phyloP scores from a whole-genome alignment of 2,888 invertebrate genomes.

The Apotomis betuletana region DNA sequence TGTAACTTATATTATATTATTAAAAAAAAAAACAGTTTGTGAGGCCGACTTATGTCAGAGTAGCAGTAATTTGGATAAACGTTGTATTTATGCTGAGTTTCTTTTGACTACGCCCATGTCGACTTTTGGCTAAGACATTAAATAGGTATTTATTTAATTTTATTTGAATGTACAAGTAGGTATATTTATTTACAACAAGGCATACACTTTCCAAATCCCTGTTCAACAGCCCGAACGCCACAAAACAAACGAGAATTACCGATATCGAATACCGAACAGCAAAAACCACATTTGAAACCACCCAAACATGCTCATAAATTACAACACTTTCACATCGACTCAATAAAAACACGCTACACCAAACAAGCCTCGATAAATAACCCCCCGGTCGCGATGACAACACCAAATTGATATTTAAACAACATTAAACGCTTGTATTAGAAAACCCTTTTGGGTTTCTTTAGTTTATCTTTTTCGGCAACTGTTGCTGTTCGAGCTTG shows the following conservation, averaged over 20 bases:
- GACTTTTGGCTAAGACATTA: no score
- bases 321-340: conserved; percentile 16
- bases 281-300: conserved; percentile 12
- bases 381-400: conserved; percentile 23
- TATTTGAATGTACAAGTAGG: no score
- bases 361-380: conserved; percentile 28
- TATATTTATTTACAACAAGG: no score
- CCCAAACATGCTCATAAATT: conserved; percentile 20
- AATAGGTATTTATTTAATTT: no score
- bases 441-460: conserved; percentile 23
- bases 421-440: conserved; percentile 33
- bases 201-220: no score
- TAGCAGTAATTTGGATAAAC: no score
- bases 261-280: conserved; percentile 5
- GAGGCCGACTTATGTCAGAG: no score
- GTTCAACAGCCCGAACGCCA: background rate
- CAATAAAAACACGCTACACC: conserved; percentile 21
- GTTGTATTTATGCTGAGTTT: no score
- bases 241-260: conserved; percentile 13
- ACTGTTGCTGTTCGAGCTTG: background rate
- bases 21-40: no score
- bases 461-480: conserved; percentile 22
- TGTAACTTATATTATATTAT: no score
- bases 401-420: conserved; percentile 38
- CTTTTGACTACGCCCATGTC: no score